Base-by-base conservation (phyloP, 2,888 invertebrate species). In the Cynaeus angustus region DNA sequence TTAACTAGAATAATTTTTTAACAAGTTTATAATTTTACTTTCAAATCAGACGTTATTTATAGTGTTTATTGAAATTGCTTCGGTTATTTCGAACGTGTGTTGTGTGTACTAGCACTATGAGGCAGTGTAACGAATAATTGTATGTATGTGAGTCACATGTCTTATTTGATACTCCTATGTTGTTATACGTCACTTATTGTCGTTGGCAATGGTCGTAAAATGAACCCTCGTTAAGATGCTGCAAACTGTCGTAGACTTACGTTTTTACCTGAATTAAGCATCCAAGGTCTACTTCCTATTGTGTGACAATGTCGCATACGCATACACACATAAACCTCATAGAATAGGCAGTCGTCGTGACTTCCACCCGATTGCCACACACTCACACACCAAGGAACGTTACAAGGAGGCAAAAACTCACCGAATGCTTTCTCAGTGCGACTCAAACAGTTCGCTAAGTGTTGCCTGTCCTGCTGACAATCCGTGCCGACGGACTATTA, bases 311-410 rank as follows among this genome's bases (percentile, higher is more conserved):
- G 43, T 41, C 46, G 13, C 50, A 43, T 28, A 58, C 43, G 28
- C 43, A 28, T 45, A 37, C 16, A 61, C 46, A 38, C 61, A 48
- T 59, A 30, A 58, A 59, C 45, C 46, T 58, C 59, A 14, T 48
- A 61, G 61, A 61, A 50, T 33, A 59, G 50, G n/a, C 64, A 41
- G 53, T 30, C 43, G 43, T 62, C 41, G 37, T 50, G 45, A 53
- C 55, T 55, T 65, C 65, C 65, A 65, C 65, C 65, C 8, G 66
- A 55, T 56, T 66, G 53, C 66, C 48, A 56, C 56, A 55, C 66
- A 45, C 55, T 41, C 41, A n/a, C 30, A 28, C 62, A 26, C 45
- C 26, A 50, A 28, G 16, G 26, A 50, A 28, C 48, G 61, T 30
- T 28, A 13, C 61, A 52, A 41, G 46, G 59, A 62, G 52, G 62